These are phyloP conservation scores for Nothobranchius kuhntae DNA, from an alignment of 2,113 vertebrate genomes.

Conservation along the genomic window DNA sequence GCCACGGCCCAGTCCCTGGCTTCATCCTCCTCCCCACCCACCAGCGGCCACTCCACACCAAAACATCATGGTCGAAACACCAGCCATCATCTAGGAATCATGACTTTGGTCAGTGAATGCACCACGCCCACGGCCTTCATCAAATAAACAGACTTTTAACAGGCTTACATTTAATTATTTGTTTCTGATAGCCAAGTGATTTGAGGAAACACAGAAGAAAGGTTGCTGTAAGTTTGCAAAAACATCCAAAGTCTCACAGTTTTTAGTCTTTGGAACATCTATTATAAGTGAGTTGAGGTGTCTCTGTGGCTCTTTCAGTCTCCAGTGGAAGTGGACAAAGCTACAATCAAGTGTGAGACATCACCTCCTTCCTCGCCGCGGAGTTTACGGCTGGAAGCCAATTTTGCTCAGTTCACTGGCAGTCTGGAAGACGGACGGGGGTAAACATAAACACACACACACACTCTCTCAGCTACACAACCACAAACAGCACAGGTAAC, in stretches of 20 bases:
- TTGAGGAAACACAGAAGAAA: constrained; percentile 95
- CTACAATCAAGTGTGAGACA: constrained; percentile 97
- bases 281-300: background rate
- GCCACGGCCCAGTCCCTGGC: constrained; percentile 92
- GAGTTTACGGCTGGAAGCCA: constrained; percentile 89
- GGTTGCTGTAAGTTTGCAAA: constrained; percentile 87
- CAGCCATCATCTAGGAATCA: constrained; percentile 93
- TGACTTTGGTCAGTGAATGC: constrained; percentile 89
- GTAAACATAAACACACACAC: constrained; percentile 70
- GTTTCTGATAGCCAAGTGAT: constrained; percentile 89
- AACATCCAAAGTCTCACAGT: background rate
- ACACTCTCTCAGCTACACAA: too few species aligned
- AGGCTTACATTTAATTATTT: constrained; percentile 38
- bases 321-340: constrained; percentile 94
- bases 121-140: background rate
- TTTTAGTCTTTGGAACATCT: background rate
- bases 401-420: constrained; percentile 85
- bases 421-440: constrained; percentile 93
- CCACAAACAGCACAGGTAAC: too few species aligned
- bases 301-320: constrained; percentile 77
- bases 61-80: constrained; percentile 87
- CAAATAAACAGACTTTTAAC: background rate
- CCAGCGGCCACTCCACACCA: constrained; percentile 89
- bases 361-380: constrained; percentile 94
- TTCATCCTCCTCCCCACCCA: constrained; percentile 87